A percentile compares a stretch with the other conserved stretches of the same genome.
phyloP scores from a whole-genome alignment of 2,113 vertebrate genomes.

The Toxostoma redivivum region DNA sequence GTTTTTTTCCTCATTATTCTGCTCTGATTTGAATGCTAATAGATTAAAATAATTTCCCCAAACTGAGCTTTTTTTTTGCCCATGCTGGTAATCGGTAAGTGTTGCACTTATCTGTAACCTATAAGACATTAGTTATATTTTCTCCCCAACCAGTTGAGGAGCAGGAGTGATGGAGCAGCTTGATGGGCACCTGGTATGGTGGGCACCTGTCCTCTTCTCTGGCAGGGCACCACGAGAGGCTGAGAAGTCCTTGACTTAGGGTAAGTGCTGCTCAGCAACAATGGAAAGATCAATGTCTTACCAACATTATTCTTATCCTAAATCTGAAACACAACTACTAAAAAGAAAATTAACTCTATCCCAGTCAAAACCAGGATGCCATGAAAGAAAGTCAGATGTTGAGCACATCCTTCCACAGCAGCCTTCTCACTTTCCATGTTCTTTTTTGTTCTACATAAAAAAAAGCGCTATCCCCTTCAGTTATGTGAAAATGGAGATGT shows the following conservation, averaged over 20 bases:
- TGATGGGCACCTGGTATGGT: too few species aligned
- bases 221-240: too few species aligned
- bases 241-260: not conserved
- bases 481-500: not conserved
- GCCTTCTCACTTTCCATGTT: not conserved
- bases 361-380: not conserved
- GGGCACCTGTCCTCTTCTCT: not conserved
- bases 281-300: not conserved
- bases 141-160: not conserved
- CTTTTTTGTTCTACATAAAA: not conserved
- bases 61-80: not conserved
- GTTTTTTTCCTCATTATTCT: not conserved
- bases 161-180: not conserved
- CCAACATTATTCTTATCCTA: not conserved
- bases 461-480: rapidly evolving
- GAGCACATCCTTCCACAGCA: not conserved
- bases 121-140: rapidly evolving
- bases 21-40: not conserved
- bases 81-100: rapidly evolving
- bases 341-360: not conserved
- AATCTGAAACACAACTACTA: not conserved
- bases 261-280: not conserved
- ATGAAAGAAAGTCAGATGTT: not conserved
- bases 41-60: not conserved
- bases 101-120: not conserved